Conservation (phyloP, 2,888 invertebrate genomes). For the Luffia ferchaultella region DNA sequence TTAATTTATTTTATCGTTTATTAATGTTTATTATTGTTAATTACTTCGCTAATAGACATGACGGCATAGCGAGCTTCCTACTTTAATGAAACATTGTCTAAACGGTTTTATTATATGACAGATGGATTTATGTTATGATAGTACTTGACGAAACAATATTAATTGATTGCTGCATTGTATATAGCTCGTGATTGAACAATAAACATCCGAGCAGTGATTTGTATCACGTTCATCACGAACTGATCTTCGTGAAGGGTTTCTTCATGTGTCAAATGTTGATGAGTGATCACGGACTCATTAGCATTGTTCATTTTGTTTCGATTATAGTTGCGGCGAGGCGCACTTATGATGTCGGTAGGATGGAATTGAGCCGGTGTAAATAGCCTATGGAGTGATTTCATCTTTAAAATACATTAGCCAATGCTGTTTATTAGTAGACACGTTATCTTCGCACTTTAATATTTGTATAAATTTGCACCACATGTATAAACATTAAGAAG, state of each 20-base stretch:
- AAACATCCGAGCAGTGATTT: not conserved
- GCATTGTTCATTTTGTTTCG: constrained; percentile 47
- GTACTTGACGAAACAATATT: not conserved
- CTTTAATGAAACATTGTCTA: not conserved
- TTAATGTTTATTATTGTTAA: too few species aligned
- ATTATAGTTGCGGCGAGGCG: constrained; percentile 23
- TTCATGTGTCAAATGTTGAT: not conserved
- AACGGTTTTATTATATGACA: not conserved
- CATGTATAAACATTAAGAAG: too few species aligned
- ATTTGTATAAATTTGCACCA: too few species aligned
- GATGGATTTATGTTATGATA: not conserved
- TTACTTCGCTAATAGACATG: too few species aligned
- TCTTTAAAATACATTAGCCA: too few species aligned
- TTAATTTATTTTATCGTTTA: too few species aligned
- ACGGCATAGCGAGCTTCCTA: too few species aligned
- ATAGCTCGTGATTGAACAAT: not conserved
- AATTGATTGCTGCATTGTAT: not conserved
- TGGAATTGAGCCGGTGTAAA: too few species aligned
- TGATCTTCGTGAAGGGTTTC: not conserved
- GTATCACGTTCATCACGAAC: not conserved
- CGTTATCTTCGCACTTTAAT: too few species aligned
- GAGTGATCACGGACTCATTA: constrained; percentile 27
- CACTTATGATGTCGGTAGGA: too few species aligned
- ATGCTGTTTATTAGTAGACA: too few species aligned
- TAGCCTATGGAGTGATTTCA: too few species aligned